Evolutionary conservation across 2,888 invertebrate species (phyloP).

Genomic region (Anthophora plumipes): DNA sequence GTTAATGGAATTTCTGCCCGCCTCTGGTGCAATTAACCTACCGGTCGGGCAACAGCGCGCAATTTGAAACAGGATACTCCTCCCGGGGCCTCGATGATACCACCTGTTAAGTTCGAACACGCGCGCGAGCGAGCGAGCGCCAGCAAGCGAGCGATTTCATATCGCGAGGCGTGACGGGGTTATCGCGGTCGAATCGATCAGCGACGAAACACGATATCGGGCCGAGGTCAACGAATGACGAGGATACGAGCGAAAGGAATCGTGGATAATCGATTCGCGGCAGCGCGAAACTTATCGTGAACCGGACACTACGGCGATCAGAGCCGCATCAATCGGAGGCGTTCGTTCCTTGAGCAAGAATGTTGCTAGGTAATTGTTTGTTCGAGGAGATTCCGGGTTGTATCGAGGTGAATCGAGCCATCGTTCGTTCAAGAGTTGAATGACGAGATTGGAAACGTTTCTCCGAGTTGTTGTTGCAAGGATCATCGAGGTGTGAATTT

Average conservation of each 20-base stretch:
- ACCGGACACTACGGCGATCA: constrained; percentile 27
- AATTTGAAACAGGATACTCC: constrained; percentile 65
- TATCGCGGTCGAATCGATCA: constrained; percentile 55
- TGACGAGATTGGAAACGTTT: neutral
- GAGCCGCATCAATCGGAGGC: neutral
- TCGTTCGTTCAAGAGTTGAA: no score
- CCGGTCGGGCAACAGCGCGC: constrained; percentile 45
- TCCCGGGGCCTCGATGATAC: constrained; percentile 51
- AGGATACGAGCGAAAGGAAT: constrained; percentile 34
- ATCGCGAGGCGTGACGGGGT: constrained; percentile 42
- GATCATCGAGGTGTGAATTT: neutral
- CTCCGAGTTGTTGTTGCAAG: neutral
- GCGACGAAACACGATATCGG: constrained; percentile 53
- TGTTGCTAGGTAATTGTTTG: constrained; percentile 22
- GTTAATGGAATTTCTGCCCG: constrained; percentile 58
- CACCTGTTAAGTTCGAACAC: constrained; percentile 60
- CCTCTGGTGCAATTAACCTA: constrained; percentile 57
- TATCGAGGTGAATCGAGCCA: neutral
- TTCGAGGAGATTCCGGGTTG: neutral
- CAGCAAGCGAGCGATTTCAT: constrained; percentile 42
- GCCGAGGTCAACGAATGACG: constrained; percentile 41
- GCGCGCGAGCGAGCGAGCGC: constrained; percentile 34
- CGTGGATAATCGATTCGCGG: constrained; percentile 35
- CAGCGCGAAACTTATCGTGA: constrained; percentile 27
- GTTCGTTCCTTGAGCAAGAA: constrained; percentile 10